A percentile compares a stretch with the other conserved stretches of the same genome.
Evolutionary conservation across 2,888 invertebrate species (phyloP).

Genomic region (Aleiodes testaceus): DNA sequence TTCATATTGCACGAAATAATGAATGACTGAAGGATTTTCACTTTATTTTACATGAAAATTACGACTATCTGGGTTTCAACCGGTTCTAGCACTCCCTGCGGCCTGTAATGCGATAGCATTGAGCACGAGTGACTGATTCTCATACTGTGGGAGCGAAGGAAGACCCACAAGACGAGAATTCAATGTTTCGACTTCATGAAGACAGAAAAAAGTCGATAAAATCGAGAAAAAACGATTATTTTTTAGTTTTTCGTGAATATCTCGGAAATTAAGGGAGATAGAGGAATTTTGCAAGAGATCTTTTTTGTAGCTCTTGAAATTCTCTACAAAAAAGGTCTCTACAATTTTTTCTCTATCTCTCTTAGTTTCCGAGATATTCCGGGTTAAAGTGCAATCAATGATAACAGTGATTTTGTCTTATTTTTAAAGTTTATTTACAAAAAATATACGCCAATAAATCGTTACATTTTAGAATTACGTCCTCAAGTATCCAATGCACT

Average conservation of each 20-base stretch:
- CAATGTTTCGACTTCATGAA: slow-evolving; percentile 16
- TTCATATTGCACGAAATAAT: slow-evolving; percentile 54
- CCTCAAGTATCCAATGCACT: slow-evolving; percentile 26
- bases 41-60: not conserved
- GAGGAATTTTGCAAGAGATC: too few species aligned
- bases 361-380: not conserved
- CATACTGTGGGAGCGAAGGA: slow-evolving; percentile 56
- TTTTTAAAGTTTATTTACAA: slow-evolving; percentile 54
- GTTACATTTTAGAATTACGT: slow-evolving; percentile 13
- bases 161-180: slow-evolving; percentile 60
- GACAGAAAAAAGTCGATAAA: slow-evolving; percentile 38
- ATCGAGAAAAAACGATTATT: slow-evolving; percentile 11
- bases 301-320: too few species aligned
- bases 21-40: not conserved
- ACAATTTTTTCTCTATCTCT: too few species aligned
- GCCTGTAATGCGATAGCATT: slow-evolving; percentile 62
- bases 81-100: slow-evolving; percentile 58
- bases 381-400: not conserved
- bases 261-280: too few species aligned
- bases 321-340: too few species aligned
- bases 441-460: slow-evolving; percentile 50
- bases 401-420: slow-evolving; percentile 4
- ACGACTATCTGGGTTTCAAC: slow-evolving; percentile 49
- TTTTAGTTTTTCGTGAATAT: too few species aligned
- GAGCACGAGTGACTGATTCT: slow-evolving; percentile 53